Conservation (phyloP, 2,113 vertebrate species). For the Mus musculus region DNA sequence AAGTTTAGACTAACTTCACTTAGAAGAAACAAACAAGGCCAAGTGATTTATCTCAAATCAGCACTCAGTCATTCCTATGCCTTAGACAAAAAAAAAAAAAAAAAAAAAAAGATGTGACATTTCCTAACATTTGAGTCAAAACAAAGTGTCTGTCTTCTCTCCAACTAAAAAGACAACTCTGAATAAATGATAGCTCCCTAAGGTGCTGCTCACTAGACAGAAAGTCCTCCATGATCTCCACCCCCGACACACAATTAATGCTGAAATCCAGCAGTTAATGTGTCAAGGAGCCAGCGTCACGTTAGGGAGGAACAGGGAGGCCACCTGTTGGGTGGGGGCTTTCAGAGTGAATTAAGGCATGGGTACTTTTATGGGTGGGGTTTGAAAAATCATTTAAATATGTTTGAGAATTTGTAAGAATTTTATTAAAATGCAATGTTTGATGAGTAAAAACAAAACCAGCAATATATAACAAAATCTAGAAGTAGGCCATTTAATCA, state of each 20-base stretch:
- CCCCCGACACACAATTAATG: background rate
- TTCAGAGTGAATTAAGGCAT: background rate
- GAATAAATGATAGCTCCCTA: constrained; percentile 3
- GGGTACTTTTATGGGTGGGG: background rate
- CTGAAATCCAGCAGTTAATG: constrained; percentile 1
- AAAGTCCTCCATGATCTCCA: background rate
- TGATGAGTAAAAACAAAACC: background rate
- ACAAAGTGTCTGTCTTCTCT: background rate
- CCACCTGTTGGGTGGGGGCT: background rate
- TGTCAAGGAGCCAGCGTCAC: background rate
- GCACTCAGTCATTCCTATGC: background rate
- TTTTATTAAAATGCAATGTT: constrained; percentile 23
- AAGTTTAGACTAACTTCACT: background rate
- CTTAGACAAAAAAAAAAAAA: background rate
- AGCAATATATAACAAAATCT: background rate
- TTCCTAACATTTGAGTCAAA: constrained; percentile 11
- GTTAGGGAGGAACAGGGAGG: background rate
- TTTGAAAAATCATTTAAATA: constrained; percentile 10
- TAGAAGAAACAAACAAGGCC: background rate
- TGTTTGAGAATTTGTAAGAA: background rate
- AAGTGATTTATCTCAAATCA: background rate
- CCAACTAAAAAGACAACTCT: constrained; percentile 35
- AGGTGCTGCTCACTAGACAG: background rate
- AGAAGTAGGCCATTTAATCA: background rate
- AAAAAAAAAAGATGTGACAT: background rate